phyloP scores from a whole-genome alignment of 2,113 vertebrate genomes.

The Pollachius pollachius region DNA sequence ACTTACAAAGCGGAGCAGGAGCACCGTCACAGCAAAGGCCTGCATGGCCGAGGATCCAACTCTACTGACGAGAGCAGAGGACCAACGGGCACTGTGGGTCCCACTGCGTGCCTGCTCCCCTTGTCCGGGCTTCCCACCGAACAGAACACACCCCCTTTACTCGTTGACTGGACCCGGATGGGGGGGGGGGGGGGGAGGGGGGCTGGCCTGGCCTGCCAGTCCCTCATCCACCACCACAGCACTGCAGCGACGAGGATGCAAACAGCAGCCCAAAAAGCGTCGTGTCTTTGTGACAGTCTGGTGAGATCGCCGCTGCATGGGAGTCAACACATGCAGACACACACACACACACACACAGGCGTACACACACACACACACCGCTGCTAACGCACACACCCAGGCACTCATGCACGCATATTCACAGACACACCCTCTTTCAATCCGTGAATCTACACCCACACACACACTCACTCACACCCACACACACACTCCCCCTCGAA shows the following conservation, averaged over 20 bases:
- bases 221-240: too few relatives aligned
- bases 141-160: slow-evolving; percentile 28
- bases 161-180: slow-evolving; percentile 15
- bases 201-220: too few relatives aligned
- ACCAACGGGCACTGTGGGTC: not conserved
- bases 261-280: too few relatives aligned
- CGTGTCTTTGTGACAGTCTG: too few relatives aligned
- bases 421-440: too few relatives aligned
- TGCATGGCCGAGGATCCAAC: slow-evolving; percentile 54
- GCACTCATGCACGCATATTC: slow-evolving; percentile 2
- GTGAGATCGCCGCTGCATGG: too few relatives aligned
- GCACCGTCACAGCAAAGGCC: slow-evolving; percentile 32
- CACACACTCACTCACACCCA: not conserved
- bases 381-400: not conserved
- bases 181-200: too few relatives aligned
- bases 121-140: slow-evolving; percentile 5
- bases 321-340: too few relatives aligned
- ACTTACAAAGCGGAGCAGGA: slow-evolving; percentile 69
- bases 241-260: too few relatives aligned
- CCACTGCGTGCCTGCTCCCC: slow-evolving; percentile 2
- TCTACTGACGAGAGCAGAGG: slow-evolving; percentile 8
- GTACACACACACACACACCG: too few relatives aligned
- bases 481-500: too few relatives aligned
- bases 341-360: not conserved
- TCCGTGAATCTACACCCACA: not conserved